These are phyloP conservation scores for Guaruba guarouba DNA, from an alignment of 2,113 vertebrate species.

Conservation along the genomic window DNA sequence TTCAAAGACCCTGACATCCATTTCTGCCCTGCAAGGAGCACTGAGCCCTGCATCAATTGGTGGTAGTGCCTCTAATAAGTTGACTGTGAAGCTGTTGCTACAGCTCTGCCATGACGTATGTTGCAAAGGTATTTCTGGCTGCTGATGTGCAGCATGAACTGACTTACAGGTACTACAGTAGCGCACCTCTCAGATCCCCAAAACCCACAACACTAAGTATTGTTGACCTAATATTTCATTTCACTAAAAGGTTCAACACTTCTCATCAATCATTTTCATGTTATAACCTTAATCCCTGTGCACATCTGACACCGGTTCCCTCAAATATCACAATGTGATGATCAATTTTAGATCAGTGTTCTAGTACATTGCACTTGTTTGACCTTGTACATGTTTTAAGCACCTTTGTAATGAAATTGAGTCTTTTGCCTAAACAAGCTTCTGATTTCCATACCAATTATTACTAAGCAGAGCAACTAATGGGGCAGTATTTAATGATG, in stretches of 20 bases:
- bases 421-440: not conserved
- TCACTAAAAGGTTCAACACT: not conserved
- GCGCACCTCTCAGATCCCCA: not conserved
- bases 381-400: constrained; percentile 15
- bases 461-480: not conserved
- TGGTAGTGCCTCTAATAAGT: not conserved
- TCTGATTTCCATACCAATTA: constrained; percentile 13
- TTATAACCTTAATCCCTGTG: not conserved
- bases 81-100: not conserved
- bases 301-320: not conserved
- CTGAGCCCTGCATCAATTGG: not conserved
- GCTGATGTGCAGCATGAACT: not conserved
- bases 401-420: constrained; percentile 26
- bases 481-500: constrained; percentile 5
- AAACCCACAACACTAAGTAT: not conserved
- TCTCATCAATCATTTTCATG: not conserved
- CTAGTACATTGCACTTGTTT: not conserved
- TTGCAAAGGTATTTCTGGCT: not conserved
- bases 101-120: not conserved
- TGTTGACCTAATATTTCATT: not conserved
- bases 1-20: not conserved
- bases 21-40: not conserved
- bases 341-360: not conserved
- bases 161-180: not conserved
- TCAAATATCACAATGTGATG: not conserved